Base-by-base conservation (phyloP, 2,797 vertebrate genomes). In the Poecile montanus region DNA sequence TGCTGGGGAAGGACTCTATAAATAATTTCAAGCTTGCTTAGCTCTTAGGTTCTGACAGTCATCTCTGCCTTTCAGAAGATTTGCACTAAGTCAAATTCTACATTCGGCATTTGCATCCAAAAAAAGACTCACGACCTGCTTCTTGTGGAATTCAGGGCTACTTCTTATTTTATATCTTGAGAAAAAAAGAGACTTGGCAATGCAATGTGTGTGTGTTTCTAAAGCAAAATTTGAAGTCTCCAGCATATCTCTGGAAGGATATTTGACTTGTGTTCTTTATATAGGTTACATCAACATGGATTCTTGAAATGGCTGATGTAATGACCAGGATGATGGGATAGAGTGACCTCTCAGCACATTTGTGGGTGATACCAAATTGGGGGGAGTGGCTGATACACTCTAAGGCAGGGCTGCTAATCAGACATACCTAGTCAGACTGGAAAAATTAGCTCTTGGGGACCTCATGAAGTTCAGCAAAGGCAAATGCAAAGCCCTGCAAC, bases 321-420 rank as follows among this genome's bases (percentile, higher is more conserved):
- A 93, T 75, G 70, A 68, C 22, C 47, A 57, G 72, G 40, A 50
- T 57, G 42, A 77, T 80, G 57, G 62, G 47, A 77, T 17, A 51
- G 19, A 85, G 18, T 89, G 85, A 88, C 85, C 70, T 94, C 82
- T 94, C 88, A 87, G 85, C 89, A 86, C 61, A 70, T 93, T 68
- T 75, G 58, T 77, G 30, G 68, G 93, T 80, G 88, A 94, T 82
- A 76, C 9, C 62, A 93, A 91, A 94, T 30, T 88, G 66, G 76
- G 93, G 32, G 91, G 91, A 95, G 89, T 78, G 88, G 93, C 16
- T 80, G 85, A 92, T 92, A 83, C 9, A 53, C 21, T 13, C 53
- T 36, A 91, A 54, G 88, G 79, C 62, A 90, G 85, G 89, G 93
- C 88, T 94, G 76, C 76, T 72, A 56, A 62, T 91, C 47, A 78